These are phyloP conservation scores for Melanophora roralis DNA, from an alignment of 2,888 invertebrate species.

Conservation along the genomic window DNA sequence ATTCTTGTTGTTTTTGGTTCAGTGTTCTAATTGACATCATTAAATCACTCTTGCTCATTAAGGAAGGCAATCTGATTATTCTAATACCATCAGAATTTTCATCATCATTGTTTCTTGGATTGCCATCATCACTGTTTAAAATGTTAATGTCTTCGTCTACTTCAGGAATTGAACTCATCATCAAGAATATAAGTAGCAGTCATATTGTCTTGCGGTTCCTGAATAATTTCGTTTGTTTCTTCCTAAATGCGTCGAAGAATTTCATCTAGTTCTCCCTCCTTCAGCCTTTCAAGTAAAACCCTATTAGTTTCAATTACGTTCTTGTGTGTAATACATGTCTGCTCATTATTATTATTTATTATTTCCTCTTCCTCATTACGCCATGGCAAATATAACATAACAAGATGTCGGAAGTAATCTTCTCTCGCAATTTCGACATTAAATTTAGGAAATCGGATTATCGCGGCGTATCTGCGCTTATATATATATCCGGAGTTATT, in stretches of 20 bases:
- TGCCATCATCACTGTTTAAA: neutral
- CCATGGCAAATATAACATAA: slow-evolving; percentile 6
- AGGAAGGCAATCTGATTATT: slow-evolving; percentile 16
- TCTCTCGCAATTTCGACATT: neutral
- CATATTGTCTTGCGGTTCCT: neutral
- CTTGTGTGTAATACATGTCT: neutral
- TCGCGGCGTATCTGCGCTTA: neutral
- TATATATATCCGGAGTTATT: neutral
- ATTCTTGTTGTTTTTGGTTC: slow-evolving; percentile 26
- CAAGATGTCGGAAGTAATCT: neutral
- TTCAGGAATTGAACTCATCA: slow-evolving; percentile 27
- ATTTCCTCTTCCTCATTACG: neutral
- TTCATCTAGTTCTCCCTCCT: slow-evolving; percentile 16
- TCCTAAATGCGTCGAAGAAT: slow-evolving; percentile 4
- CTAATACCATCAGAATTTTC: neutral
- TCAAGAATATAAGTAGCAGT: slow-evolving; percentile 16
- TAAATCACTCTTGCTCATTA: neutral
- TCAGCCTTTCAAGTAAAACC: neutral
- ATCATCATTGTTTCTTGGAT: neutral
- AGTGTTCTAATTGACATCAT: neutral
- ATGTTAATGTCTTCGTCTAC: slow-evolving; percentile 17
- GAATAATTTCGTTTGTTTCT: neutral
- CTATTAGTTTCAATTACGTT: neutral
- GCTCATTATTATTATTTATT: neutral
- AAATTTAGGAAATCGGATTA: slow-evolving; percentile 5